Percentiles rank a stretch among this genome's conserved stretches.
phyloP scores from a whole-genome alignment of 2,113 vertebrate genomes.

The Acrocephalus kingi region DNA sequence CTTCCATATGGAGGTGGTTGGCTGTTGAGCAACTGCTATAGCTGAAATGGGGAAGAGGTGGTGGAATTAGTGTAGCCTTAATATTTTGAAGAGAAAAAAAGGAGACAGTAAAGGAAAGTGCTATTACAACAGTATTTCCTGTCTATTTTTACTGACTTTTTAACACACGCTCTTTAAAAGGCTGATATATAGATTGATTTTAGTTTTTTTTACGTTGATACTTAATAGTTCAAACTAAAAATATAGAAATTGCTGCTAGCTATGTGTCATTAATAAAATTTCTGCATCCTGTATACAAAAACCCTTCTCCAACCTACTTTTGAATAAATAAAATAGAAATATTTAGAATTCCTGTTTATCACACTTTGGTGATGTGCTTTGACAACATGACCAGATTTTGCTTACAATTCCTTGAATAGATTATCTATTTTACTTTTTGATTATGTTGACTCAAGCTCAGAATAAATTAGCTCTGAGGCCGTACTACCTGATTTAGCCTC shows the following conservation, averaged over 20 bases:
- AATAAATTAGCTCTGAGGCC: not conserved
- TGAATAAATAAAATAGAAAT: not conserved
- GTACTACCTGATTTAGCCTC: not conserved
- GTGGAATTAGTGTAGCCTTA: not conserved
- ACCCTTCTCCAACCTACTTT: rapidly evolving
- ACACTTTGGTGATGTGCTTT: not conserved
- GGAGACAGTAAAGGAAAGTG: not conserved
- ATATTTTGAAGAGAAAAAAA: not conserved
- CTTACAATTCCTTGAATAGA: not conserved
- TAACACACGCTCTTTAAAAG: not conserved
- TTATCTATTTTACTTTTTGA: not conserved
- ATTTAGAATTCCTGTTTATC: not conserved
- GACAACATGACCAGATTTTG: not conserved
- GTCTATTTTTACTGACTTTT: not conserved
- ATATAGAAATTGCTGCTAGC: not conserved
- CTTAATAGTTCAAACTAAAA: not conserved
- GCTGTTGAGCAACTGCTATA: not conserved
- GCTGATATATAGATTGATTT: not conserved
- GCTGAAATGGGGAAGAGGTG: not conserved
- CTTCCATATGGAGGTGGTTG: not conserved
- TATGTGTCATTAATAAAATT: not conserved
- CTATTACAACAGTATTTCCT: not conserved
- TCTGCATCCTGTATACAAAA: not conserved
- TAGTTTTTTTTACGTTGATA: not conserved
- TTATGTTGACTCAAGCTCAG: not conserved